These are phyloP conservation scores for Monochamus alternatus DNA, from an alignment of 2,888 invertebrate species.

Conservation along the genomic window DNA sequence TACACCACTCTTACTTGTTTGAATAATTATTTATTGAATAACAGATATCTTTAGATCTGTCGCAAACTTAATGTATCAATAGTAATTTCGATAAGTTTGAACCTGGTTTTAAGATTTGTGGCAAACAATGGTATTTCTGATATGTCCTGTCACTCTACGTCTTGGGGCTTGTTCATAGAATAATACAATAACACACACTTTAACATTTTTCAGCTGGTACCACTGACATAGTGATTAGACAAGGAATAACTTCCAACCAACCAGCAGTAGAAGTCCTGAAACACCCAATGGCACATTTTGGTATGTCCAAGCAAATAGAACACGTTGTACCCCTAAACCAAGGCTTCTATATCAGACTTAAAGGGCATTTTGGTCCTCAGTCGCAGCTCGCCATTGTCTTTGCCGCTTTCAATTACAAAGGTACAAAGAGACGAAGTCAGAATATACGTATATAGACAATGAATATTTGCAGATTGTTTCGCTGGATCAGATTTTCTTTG, in stretches of 20 bases:
- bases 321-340: slow-evolving; percentile 77
- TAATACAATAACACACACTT: no score
- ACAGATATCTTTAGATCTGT: no score
- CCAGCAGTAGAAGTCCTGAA: slow-evolving; percentile 75
- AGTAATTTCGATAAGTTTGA: no score
- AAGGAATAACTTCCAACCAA: slow-evolving; percentile 80
- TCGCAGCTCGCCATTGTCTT: slow-evolving; percentile 81
- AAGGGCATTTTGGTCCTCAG: slow-evolving; percentile 77
- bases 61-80: no score
- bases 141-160: no score
- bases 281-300: slow-evolving; percentile 70
- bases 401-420: slow-evolving; percentile 81
- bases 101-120: no score
- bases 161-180: no score
- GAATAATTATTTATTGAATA: no score
- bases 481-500: slow-evolving; percentile 81
- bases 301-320: slow-evolving; percentile 70
- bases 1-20: no score
- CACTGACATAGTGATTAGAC: slow-evolving; percentile 77
- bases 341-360: slow-evolving; percentile 81
- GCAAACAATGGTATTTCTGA: no score
- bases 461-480: slow-evolving; percentile 75
- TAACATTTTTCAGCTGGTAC: slow-evolving; percentile 71
- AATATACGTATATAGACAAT: no score
- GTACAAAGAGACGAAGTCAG: slow-evolving; percentile 65